Base-by-base conservation (phyloP, 1,140 invertebrate species). In the Drosophila sp. region DNA sequence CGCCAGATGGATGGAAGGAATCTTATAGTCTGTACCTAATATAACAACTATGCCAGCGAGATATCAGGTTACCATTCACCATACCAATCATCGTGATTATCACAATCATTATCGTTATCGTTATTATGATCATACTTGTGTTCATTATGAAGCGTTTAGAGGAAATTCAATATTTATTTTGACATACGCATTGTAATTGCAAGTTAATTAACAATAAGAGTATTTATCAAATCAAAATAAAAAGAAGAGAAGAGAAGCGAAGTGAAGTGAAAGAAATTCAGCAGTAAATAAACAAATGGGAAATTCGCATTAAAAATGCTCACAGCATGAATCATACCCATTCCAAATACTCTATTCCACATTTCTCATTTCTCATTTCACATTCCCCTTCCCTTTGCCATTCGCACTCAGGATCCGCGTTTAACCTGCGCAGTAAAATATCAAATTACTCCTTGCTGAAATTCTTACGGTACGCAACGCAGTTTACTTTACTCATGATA, bases 131-230 rank as follows among this genome's bases (percentile, higher is more conserved):
- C 7, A 25, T 34, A 1, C 25, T 29, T 8, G 13, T 48, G 41
- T 4, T 34, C 25, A 61, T 59, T 67, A 59, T 50, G 34, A 57
- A 29, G 27, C 21, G 29, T 27, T 51, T 32, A 58, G 40, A 36
- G 25, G 81, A 86, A 86, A 86, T 13, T 81, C 75, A 86, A 86
- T 86, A 86, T 80, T 80, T 86, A 86, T 86, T 86, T 86, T 87
- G 81, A 86, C 82, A 50, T 18, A 53, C 50, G 36, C 25, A 64
- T 64, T 80, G 59, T 80, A 84, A 84, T 86, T 84, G 78, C 78
- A 72, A 84, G 82, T 84, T 84, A 84, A 84, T 84, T 84, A 84
- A 84, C 81, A 84, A 84, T 76, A 46, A 78, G 63, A 62, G 53
- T 82, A 34, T 56, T 5, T 36, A 40, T 36, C 4, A 13, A 5